Conservation (phyloP, 2,113 vertebrate species). For the Pseudonaja textilis region DNA sequence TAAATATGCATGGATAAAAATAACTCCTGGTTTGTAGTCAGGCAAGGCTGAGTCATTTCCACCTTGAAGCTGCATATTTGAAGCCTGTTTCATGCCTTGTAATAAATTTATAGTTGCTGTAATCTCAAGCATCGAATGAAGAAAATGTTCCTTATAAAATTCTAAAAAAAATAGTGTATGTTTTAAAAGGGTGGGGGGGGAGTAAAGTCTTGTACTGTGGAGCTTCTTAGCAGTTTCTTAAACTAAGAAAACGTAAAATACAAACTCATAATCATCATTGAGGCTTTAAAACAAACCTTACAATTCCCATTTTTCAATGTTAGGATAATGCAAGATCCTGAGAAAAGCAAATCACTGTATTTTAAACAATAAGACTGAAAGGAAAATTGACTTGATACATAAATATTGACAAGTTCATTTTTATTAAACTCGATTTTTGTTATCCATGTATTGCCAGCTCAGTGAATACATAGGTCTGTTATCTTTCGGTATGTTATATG, state of each 20-base stretch:
- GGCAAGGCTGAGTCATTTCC: slow-evolving; percentile 69
- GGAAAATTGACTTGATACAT: slow-evolving; percentile 10
- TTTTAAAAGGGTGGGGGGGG: neutral
- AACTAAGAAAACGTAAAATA: slow-evolving; percentile 36
- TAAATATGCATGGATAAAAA: slow-evolving; percentile 82
- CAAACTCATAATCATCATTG: slow-evolving; percentile 44
- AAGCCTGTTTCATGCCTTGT: slow-evolving; percentile 75
- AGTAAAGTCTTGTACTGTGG: slow-evolving; percentile 41
- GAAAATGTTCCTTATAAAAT: slow-evolving; percentile 64
- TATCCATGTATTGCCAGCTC: neutral
- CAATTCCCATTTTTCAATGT: neutral
- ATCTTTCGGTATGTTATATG: neutral
- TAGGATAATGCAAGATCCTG: neutral
- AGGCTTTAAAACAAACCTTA: slow-evolving; percentile 37
- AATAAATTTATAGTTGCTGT: slow-evolving; percentile 76
- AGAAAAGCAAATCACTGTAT: neutral
- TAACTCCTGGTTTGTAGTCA: slow-evolving; percentile 67
- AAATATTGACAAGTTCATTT: slow-evolving; percentile 6
- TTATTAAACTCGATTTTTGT: neutral
- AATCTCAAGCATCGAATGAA: slow-evolving; percentile 69
- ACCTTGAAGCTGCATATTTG: slow-evolving; percentile 72
- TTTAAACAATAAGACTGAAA: neutral
- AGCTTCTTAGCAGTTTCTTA: slow-evolving; percentile 43
- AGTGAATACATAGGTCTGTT: neutral
- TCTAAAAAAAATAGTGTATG: slow-evolving; percentile 57